phyloP scores from a whole-genome alignment of 2,797 vertebrate genomes.

The Notamacropus eugenii region DNA sequence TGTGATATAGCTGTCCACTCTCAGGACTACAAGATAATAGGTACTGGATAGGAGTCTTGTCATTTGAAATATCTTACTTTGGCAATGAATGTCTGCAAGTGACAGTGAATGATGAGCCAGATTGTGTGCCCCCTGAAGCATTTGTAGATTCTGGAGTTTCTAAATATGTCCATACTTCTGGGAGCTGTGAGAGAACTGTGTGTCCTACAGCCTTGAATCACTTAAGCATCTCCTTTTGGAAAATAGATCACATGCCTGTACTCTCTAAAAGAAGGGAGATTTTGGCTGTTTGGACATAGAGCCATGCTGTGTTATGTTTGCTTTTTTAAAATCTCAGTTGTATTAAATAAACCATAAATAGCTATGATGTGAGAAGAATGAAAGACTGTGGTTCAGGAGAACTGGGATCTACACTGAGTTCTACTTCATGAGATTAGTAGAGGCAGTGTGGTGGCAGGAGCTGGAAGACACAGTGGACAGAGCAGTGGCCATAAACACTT shows the following conservation, averaged over 20 bases:
- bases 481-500: not conserved
- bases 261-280: not conserved
- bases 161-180: not conserved
- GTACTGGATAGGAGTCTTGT: not conserved
- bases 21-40: not conserved
- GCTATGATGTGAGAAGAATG: not conserved
- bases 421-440: not conserved
- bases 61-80: not conserved
- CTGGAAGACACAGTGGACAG: not conserved
- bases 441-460: not conserved
- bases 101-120: constrained; percentile 59
- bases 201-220: not conserved
- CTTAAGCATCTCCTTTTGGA: not conserved
- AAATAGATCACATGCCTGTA: not conserved
- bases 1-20: not conserved
- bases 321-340: not conserved
- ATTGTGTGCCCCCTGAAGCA: constrained; percentile 62
- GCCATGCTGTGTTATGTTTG: not conserved
- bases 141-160: constrained; percentile 47
- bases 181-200: not conserved
- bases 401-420: not conserved
- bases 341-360: not conserved
- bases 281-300: not conserved
- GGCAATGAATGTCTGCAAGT: not conserved
- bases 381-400: not conserved